A percentile compares a stretch with the other conserved stretches of the same genome.
phyloP scores from a whole-genome alignment of 2,113 vertebrate species.

The Gallinago paraguaiae region DNA sequence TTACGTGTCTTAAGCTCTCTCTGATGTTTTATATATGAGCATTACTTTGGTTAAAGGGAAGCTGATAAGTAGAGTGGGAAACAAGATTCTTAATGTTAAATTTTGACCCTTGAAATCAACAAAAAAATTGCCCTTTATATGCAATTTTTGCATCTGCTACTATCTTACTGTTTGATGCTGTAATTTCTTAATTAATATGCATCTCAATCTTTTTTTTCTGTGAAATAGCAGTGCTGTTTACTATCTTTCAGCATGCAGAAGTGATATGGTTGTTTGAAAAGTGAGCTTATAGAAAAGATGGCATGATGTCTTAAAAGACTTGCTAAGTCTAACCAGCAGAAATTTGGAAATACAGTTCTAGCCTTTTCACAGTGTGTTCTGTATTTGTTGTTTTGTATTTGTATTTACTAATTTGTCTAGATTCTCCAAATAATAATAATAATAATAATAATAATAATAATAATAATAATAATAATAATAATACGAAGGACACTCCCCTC shows the following conservation, averaged over 20 bases:
- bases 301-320: neutral
- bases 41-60: neutral
- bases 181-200: neutral
- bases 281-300: neutral
- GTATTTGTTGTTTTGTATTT: neutral
- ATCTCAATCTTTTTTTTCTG: neutral
- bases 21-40: neutral
- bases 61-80: neutral
- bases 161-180: neutral
- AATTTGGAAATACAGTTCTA: neutral
- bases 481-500: neutral
- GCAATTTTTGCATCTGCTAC: neutral
- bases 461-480: no score
- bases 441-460: no score
- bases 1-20: neutral
- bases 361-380: neutral
- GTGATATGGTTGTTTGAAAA: neutral
- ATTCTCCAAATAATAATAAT: neutral
- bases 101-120: neutral
- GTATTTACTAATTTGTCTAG: neutral
- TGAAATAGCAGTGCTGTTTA: neutral
- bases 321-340: neutral
- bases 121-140: neutral
- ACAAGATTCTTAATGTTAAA: neutral
- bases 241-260: neutral